phyloP scores from a whole-genome alignment of 2,888 invertebrate genomes.

The Hydroisotoma schaefferi region DNA sequence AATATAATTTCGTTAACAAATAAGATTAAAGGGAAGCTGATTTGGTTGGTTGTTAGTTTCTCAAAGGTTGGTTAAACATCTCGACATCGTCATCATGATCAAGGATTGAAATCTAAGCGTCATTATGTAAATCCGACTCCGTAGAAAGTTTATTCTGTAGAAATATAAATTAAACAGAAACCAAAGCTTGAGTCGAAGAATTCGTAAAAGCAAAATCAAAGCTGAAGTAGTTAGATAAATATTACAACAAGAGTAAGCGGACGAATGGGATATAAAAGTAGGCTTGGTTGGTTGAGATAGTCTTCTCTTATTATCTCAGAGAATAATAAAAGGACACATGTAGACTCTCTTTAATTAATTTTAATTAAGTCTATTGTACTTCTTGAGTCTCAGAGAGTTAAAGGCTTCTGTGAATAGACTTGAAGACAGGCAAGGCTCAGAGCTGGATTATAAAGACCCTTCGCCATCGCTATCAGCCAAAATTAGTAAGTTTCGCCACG shows the following conservation, averaged over 20 bases:
- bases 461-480: too few species aligned
- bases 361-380: slow-evolving; percentile 47
- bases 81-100: too few species aligned
- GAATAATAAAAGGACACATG: slow-evolving; percentile 14
- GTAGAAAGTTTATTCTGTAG: too few species aligned
- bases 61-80: too few species aligned
- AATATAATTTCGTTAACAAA: slow-evolving; percentile 18
- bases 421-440: neutral
- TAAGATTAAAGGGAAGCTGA: slow-evolving; percentile 18
- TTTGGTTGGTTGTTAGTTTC: slow-evolving; percentile 4
- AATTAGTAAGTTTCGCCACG: too few species aligned
- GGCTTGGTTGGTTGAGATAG: neutral
- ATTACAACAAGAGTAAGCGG: too few species aligned
- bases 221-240: too few species aligned
- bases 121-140: too few species aligned
- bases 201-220: neutral
- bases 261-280: too few species aligned
- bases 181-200: slow-evolving; percentile 12
- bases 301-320: slow-evolving; percentile 11
- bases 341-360: slow-evolving; percentile 46
- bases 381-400: slow-evolving; percentile 4
- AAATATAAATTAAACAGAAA: slow-evolving; percentile 19
- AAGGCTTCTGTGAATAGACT: slow-evolving; percentile 9
- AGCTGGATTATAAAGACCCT: too few species aligned
- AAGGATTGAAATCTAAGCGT: too few species aligned